These are phyloP conservation scores for Dromius quadrimaculatus DNA, from an alignment of 2,888 invertebrate genomes.

Conservation along the genomic window DNA sequence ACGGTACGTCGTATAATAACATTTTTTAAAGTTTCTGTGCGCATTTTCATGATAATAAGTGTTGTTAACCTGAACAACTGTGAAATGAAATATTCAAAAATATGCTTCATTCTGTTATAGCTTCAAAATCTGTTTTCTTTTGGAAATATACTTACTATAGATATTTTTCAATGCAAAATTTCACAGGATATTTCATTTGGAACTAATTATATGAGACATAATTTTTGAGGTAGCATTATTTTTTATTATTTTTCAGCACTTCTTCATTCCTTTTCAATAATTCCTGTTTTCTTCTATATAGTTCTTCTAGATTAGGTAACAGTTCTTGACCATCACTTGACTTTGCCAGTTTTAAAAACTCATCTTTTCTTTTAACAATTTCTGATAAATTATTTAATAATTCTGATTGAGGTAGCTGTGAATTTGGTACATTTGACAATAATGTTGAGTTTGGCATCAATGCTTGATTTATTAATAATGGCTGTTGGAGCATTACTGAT, in stretches of 20 bases:
- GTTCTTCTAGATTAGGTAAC: conserved; percentile 22
- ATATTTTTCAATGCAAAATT: no score
- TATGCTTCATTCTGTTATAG: no score
- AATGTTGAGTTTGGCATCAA: conserved; percentile 1
- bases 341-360: background rate
- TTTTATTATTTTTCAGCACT: conserved; percentile 23
- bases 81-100: no score
- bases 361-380: background rate
- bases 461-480: conserved; percentile 21
- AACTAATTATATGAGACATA: no score
- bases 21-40: no score
- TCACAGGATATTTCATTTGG: no score
- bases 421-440: background rate
- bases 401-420: conserved; percentile 7
- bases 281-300: conserved; percentile 19
- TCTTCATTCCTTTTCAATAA: conserved; percentile 16
- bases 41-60: no score
- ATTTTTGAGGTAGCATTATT: conserved; percentile 43
- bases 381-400: conserved; percentile 1
- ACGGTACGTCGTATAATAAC: no score
- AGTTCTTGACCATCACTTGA: conserved; percentile 3
- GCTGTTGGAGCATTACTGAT: conserved; percentile 17
- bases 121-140: no score
- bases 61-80: no score
- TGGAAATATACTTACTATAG: no score